Conservation (phyloP, 2,113 vertebrate genomes). For the Centropus unirufus region DNA sequence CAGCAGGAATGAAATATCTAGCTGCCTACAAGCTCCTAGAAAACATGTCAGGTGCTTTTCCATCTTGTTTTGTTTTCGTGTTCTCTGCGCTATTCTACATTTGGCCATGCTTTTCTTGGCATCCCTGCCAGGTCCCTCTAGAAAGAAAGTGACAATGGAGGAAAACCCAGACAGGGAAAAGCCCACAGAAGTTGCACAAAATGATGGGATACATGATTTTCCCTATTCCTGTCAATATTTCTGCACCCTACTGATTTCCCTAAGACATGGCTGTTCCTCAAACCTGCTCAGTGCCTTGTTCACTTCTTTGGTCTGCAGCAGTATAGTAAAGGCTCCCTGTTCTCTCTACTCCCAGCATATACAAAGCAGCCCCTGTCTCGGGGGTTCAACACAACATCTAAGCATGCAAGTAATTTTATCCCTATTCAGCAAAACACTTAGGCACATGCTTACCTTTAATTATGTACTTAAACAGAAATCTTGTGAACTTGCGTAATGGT, state of each 20-base stretch:
- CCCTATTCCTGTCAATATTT: not conserved
- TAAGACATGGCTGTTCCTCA: not conserved
- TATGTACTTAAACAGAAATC: conserved; percentile 37
- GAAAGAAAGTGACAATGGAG: not conserved
- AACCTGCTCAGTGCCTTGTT: not conserved
- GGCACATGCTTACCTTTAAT: conserved; percentile 50
- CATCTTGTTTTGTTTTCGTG: not conserved
- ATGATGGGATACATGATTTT: not conserved
- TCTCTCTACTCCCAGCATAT: not conserved
- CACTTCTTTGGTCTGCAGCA: accelerated
- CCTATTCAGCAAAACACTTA: conserved; percentile 12
- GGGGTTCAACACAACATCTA: not conserved
- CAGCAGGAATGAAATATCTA: not conserved
- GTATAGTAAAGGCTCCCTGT: not conserved
- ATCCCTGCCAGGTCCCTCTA: not conserved
- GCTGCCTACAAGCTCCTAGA: not conserved
- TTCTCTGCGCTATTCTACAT: not conserved
- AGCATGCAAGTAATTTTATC: not conserved
- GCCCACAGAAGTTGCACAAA: not conserved
- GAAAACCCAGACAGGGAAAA: not conserved
- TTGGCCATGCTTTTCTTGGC: not conserved
- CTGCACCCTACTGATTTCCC: not conserved
- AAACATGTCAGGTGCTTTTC: not conserved
- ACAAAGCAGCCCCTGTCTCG: conserved; percentile 38
- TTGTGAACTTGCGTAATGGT: not conserved